Evolutionary conservation across 2,888 invertebrate species (phyloP).

Genomic region (Neoitamus cyanurus): DNA sequence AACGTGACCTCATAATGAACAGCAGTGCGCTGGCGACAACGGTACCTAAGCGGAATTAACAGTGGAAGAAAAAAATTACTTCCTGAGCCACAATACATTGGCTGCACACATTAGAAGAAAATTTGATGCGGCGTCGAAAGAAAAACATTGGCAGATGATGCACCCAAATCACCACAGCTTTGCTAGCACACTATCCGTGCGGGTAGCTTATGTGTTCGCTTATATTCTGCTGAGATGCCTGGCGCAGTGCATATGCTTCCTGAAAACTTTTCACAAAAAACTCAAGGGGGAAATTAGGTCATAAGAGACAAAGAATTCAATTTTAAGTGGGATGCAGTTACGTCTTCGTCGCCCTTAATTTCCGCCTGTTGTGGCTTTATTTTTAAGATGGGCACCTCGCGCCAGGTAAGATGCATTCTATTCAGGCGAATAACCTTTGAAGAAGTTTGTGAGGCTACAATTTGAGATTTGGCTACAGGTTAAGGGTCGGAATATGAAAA

Average conservation of each 20-base stretch:
- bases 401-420: background rate
- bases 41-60: background rate
- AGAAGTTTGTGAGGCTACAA: background rate
- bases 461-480: too few relatives aligned
- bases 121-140: background rate
- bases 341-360: background rate
- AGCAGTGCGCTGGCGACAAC: background rate
- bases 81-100: background rate
- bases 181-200: background rate
- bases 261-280: background rate
- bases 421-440: background rate
- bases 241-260: background rate
- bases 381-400: background rate
- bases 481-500: too few relatives aligned
- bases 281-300: background rate
- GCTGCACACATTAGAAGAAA: background rate
- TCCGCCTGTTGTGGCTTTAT: background rate
- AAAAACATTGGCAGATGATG: background rate
- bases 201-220: background rate
- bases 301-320: background rate
- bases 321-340: background rate
- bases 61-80: background rate
- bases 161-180: background rate
- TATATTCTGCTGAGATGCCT: background rate
- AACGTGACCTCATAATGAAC: conserved; percentile 1